Percentiles rank a stretch among this genome's conserved stretches.
Evolutionary conservation across 2,113 vertebrate species (phyloP).

Genomic region (Pangasianodon hypophthalmus): DNA sequence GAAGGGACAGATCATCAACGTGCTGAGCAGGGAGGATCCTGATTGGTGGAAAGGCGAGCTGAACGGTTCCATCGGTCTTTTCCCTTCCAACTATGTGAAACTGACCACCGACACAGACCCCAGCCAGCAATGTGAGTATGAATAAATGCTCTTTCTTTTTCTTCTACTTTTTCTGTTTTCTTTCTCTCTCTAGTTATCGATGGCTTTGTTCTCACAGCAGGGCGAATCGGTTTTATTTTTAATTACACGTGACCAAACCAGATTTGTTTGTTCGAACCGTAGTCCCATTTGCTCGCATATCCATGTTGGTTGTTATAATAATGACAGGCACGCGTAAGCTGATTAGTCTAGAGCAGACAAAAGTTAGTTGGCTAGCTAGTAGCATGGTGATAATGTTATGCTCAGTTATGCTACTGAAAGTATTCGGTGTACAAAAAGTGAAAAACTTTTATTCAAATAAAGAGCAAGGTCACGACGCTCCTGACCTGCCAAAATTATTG

Average conservation of each 20-base stretch:
- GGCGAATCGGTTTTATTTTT: neutral
- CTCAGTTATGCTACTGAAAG: neutral
- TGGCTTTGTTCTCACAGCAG: conserved; percentile 28
- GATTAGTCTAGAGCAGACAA: neutral
- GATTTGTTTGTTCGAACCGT: neutral
- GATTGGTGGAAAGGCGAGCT: conserved; percentile 99
- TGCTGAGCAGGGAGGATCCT: conserved; percentile 95
- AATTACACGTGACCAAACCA: neutral
- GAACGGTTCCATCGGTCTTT: conserved; percentile 92
- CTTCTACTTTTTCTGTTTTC: conserved; percentile 59
- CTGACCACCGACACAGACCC: conserved; percentile 96
- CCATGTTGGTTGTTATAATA: neutral
- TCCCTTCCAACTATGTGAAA: conserved; percentile 99
- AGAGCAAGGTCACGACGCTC: neutral
- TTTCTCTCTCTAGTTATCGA: neutral
- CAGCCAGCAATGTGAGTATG: conserved; percentile 98
- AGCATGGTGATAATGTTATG: neutral
- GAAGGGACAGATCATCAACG: conserved; percentile 96
- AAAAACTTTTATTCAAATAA: neutral
- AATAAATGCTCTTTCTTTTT: conserved; percentile 71
- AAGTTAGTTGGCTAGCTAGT: neutral
- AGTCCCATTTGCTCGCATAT: neutral
- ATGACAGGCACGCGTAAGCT: no score
- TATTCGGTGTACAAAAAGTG: neutral
- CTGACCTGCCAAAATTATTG: neutral